These are phyloP conservation scores for Oreocharis arfaki DNA, from an alignment of 2,113 vertebrate genomes.

Conservation along the genomic window DNA sequence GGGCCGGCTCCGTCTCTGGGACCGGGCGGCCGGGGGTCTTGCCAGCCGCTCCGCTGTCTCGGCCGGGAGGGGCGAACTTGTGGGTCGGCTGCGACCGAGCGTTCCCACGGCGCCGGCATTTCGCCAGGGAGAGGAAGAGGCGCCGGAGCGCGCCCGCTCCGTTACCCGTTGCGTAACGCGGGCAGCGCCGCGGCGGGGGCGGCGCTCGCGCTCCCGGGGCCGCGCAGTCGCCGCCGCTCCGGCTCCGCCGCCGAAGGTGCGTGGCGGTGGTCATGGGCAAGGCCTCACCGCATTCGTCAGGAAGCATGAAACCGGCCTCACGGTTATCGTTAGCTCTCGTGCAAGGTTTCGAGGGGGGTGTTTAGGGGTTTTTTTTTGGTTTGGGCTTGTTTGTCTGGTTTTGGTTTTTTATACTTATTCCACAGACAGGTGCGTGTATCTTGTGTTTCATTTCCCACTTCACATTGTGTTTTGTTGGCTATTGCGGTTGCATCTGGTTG, in stretches of 20 bases:
- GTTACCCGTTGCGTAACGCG: neutral
- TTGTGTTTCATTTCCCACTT: neutral
- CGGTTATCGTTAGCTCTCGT: too few relatives aligned
- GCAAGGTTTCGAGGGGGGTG: accelerated
- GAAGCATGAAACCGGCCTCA: too few relatives aligned
- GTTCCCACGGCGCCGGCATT: neutral
- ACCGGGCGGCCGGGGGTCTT: too few relatives aligned
- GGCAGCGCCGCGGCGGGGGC: neutral
- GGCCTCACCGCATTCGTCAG: neutral
- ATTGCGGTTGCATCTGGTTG: neutral
- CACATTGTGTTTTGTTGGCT: accelerated
- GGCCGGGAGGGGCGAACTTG: neutral
- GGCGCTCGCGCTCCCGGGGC: neutral
- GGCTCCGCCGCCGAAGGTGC: neutral
- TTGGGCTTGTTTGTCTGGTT: neutral
- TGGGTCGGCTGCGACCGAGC: neutral
- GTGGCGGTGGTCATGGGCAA: neutral
- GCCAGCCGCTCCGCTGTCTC: neutral
- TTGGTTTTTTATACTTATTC: neutral
- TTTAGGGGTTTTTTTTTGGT: too few relatives aligned
- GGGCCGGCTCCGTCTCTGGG: neutral
- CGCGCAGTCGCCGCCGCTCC: neutral
- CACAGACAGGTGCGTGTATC: too few relatives aligned
- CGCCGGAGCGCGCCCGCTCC: neutral
- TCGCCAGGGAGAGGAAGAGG: too few relatives aligned